Evolutionary conservation across 2,113 vertebrate genomes (phyloP).

Genomic region (Mesembrinibis cayennensis): DNA sequence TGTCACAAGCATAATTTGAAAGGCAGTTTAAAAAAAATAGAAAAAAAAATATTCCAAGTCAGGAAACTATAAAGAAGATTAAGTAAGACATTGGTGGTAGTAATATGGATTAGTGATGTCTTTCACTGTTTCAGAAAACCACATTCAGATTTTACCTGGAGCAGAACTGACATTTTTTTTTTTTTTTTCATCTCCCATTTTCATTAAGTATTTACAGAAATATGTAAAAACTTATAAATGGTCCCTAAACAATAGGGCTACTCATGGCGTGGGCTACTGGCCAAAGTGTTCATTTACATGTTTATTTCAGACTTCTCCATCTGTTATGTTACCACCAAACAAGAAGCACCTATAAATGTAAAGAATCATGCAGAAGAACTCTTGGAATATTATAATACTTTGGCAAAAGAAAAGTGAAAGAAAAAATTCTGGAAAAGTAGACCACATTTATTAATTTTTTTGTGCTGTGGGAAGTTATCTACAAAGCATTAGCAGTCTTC

Average conservation of each 20-base stretch:
- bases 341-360: background rate
- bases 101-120: background rate
- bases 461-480: background rate
- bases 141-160: background rate
- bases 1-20: background rate
- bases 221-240: background rate
- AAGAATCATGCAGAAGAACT: background rate
- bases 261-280: background rate
- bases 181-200: background rate
- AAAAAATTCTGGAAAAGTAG: background rate
- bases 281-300: background rate
- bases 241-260: background rate
- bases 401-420: background rate
- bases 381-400: background rate
- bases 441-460: background rate
- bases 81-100: background rate
- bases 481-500: background rate
- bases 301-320: background rate
- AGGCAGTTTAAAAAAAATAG: background rate
- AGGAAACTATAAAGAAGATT: background rate
- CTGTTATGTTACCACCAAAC: background rate
- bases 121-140: background rate
- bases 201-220: background rate
- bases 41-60: background rate
- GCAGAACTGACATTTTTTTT: rapidly evolving